Base-by-base conservation (phyloP, 2,113 vertebrate species). In the Thomomys bottae region DNA sequence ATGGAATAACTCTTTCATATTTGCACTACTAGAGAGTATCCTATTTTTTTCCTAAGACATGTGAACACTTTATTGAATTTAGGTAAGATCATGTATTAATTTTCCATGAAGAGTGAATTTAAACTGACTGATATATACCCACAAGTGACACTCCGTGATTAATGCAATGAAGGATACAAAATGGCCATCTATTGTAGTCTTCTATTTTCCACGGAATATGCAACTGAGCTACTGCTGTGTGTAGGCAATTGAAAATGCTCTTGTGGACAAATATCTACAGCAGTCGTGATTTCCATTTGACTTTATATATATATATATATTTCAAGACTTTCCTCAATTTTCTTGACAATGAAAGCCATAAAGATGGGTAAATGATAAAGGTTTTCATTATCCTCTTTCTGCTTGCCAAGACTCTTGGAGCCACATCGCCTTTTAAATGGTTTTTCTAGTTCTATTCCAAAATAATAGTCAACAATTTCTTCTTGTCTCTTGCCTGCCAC, bases 1-100 rank as follows among this genome's bases (percentile, higher is more conserved):
- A 2, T 3, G 3, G 17, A 18, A 64, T 10, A 7, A 3, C 11
- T 36, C 1, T 34, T 73, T 40, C 11, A 0, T 21, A 36, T n/a
- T 34, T 80, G 36, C 6, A 54, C 17, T 36, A 30, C 11, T 40
- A 24, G 3, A 36, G 72, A 64, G 59, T 32, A 24, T 66, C 3
- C 12, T 54, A 54, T 54, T 54, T 71, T 75, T 93, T 78, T 24
- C 49, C 21, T 49, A 10, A 79, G 63, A 40, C 3, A 81, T 38
- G 40, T 34, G 21, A 89, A 86, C 5, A 17, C 2, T 68, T 4
- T 0, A 30, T 54, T 82, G 71, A 36, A 63, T 1, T 78, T 92
- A 9, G 6, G 63, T 57, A 21, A 78, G 3, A 38, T 68, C 38
- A 17, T 5, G 21, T 12, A 32, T 28, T 79, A 64, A 49, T 38